These are phyloP conservation scores for Chamaea fasciata DNA, from an alignment of 2,113 vertebrate genomes.

Conservation along the genomic window DNA sequence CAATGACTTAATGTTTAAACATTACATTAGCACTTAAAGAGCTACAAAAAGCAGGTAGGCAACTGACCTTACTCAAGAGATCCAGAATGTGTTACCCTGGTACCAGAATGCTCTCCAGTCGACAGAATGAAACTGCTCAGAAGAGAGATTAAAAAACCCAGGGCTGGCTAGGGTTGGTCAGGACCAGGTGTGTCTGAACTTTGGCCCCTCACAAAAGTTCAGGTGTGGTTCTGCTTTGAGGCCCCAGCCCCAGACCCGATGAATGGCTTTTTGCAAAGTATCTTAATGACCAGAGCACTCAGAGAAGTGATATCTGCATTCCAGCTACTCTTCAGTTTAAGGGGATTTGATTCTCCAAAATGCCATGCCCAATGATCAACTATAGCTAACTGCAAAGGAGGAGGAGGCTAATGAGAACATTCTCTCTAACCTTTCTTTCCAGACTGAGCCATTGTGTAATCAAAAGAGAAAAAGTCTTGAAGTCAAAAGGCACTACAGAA, in stretches of 20 bases:
- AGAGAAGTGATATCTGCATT: background rate
- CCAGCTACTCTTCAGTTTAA: background rate
- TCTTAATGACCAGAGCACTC: background rate
- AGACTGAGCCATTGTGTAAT: background rate
- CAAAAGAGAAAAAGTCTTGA: background rate
- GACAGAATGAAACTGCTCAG: background rate
- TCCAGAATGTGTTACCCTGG: background rate
- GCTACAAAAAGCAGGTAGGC: background rate
- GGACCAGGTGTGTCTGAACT: background rate
- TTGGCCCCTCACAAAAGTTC: background rate
- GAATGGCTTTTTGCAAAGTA: background rate
- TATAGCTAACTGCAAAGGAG: background rate
- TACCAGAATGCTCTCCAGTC: background rate
- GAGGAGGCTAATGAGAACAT: background rate
- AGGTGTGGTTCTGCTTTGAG: background rate
- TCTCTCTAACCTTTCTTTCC: background rate
- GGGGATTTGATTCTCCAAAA: background rate
- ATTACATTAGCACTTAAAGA: background rate
- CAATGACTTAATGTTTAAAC: background rate
- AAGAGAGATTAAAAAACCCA: background rate
- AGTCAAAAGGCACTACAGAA: background rate
- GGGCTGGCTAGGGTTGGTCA: background rate
- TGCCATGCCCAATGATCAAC: background rate
- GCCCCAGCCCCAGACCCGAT: background rate
- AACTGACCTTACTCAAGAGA: background rate